Evolutionary conservation across 2,888 invertebrate genomes (phyloP).

Genomic region (Agrenia bidenticulata): DNA sequence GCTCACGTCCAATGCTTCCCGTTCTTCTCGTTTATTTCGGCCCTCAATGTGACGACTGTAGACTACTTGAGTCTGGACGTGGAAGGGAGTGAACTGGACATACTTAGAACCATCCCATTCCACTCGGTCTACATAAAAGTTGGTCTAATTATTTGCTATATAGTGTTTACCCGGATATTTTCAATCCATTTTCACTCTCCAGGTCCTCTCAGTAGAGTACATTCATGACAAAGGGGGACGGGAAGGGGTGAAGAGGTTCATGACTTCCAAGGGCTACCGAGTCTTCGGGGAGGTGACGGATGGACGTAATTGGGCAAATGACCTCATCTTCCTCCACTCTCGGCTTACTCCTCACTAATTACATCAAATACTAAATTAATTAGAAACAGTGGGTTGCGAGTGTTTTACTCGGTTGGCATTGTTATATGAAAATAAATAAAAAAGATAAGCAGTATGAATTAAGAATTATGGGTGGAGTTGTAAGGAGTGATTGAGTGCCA

Average conservation of each 20-base stretch:
- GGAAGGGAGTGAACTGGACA: conserved; percentile 58
- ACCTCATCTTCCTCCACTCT: conserved; percentile 58
- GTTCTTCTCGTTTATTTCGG: conserved; percentile 55
- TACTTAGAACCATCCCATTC: conserved; percentile 61
- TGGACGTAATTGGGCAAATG: conserved; percentile 58
- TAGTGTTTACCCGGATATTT: background rate
- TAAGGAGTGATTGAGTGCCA: too few species aligned
- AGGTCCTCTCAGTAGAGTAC: conserved; percentile 57
- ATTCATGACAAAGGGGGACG: conserved; percentile 57
- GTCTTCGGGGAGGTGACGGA: conserved; percentile 56
- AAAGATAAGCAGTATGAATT: too few species aligned
- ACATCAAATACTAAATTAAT: too few species aligned
- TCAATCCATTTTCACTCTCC: background rate
- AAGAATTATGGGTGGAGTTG: too few species aligned
- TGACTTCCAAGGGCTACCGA: conserved; percentile 57
- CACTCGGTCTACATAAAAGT: conserved; percentile 58
- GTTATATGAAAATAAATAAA: too few species aligned
- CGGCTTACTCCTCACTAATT: background rate
- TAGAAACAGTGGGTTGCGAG: too few species aligned
- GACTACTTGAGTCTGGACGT: conserved; percentile 57
- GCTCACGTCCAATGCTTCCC: conserved; percentile 56
- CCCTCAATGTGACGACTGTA: conserved; percentile 55
- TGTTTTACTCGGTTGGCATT: too few species aligned
- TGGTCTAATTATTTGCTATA: background rate
- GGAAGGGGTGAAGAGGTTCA: conserved; percentile 56